These are phyloP conservation scores for Arge pagana DNA, from an alignment of 2,888 invertebrate species.

Conservation along the genomic window DNA sequence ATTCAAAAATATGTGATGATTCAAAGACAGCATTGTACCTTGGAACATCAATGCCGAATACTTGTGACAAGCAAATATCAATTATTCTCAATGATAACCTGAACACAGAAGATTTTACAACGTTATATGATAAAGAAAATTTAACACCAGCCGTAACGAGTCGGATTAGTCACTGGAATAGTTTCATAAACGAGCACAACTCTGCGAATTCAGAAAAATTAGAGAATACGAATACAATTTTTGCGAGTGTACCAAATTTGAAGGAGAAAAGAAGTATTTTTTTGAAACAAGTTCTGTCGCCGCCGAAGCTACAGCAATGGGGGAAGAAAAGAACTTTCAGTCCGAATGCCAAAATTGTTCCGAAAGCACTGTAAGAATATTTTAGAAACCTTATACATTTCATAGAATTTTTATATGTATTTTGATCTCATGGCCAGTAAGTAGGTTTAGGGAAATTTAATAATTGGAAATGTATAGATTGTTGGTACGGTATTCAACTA, in stretches of 20 bases:
- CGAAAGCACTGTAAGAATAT: slow-evolving; percentile 31
- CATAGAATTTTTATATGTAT: slow-evolving; percentile 21
- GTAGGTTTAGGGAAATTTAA: slow-evolving; percentile 11
- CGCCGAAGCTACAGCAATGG: slow-evolving; percentile 62
- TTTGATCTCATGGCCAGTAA: slow-evolving; percentile 29
- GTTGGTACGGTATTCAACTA: no score
- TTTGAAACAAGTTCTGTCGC: slow-evolving; percentile 65
- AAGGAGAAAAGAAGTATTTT: slow-evolving; percentile 64
- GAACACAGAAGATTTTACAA: slow-evolving; percentile 29
- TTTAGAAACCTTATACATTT: not conserved
- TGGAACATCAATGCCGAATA: slow-evolving; percentile 8
- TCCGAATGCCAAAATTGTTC: slow-evolving; percentile 40
- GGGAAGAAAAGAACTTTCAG: slow-evolving; percentile 46
- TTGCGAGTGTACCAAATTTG: slow-evolving; percentile 49
- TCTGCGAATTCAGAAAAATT: slow-evolving; percentile 33
- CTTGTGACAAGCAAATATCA: slow-evolving; percentile 30
- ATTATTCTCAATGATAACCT: slow-evolving; percentile 34
- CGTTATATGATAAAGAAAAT: slow-evolving; percentile 45
- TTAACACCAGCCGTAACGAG: slow-evolving; percentile 38
- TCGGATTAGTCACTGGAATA: slow-evolving; percentile 35
- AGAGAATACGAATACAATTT: slow-evolving; percentile 29
- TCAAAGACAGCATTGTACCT: slow-evolving; percentile 9
- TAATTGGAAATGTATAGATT: no score
- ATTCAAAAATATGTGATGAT: not conserved
- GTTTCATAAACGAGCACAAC: slow-evolving; percentile 28